Evolutionary conservation across 2,797 vertebrate species (phyloP).

Genomic region (Ptychobarbus kaznakovi): DNA sequence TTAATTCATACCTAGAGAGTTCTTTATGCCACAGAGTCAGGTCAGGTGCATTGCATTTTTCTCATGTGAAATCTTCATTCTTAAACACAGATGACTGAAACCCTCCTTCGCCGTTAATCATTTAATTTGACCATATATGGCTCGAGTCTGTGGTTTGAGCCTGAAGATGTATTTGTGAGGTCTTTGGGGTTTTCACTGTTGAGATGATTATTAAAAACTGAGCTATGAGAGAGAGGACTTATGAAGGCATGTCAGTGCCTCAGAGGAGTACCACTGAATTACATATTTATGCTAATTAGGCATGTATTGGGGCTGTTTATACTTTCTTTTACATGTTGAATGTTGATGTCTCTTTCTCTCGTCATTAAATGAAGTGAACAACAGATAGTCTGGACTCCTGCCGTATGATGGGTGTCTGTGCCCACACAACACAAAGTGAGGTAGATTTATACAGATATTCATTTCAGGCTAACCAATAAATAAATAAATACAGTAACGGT

Average conservation of each 20-base stretch:
- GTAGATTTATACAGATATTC: neutral
- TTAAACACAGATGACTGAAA: conserved; percentile 25
- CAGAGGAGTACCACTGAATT: neutral
- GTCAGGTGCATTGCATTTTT: conserved; percentile 13
- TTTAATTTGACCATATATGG: conserved; percentile 17
- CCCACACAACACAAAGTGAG: neutral
- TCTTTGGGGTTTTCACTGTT: neutral
- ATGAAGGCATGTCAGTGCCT: conserved; percentile 16
- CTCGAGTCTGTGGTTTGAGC: neutral
- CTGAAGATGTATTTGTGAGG: conserved; percentile 27
- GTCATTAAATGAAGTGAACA: neutral
- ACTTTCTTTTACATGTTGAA: neutral
- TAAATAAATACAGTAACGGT: neutral
- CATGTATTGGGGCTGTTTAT: neutral
- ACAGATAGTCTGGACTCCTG: neutral
- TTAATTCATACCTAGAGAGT: neutral
- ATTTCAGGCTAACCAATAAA: neutral
- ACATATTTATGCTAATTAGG: conserved; percentile 11
- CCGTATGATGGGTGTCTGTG: neutral
- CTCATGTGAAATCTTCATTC: neutral
- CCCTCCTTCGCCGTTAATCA: neutral
- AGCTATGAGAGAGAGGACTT: neutral
- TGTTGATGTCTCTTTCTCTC: neutral
- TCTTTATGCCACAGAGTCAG: neutral
- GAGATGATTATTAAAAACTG: neutral